phyloP scores from a whole-genome alignment of 2,888 invertebrate species.

The Hermodice carunculata region DNA sequence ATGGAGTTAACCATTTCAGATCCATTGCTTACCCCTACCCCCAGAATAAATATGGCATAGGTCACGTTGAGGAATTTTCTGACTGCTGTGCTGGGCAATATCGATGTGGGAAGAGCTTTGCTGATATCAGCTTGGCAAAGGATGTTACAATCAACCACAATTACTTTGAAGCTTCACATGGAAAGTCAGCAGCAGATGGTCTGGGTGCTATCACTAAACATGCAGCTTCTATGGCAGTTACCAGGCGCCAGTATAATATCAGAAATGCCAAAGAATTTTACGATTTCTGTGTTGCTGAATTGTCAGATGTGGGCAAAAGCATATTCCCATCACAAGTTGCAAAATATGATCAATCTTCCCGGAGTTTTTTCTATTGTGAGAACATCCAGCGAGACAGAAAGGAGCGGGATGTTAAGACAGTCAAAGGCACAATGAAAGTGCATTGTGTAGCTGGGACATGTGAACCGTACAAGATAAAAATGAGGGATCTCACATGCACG shows the following conservation, averaged over 20 bases:
- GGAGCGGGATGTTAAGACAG: too few species aligned
- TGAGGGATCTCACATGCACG: too few species aligned
- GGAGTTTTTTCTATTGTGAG: too few species aligned
- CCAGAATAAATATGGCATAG: neutral
- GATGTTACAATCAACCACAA: neutral
- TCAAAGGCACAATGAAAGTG: too few species aligned
- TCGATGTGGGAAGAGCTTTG: constrained; percentile 1
- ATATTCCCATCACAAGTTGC: too few species aligned
- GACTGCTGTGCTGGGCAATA: constrained; percentile 12
- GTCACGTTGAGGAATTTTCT: neutral
- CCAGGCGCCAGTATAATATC: neutral
- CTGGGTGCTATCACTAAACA: constrained; percentile 5
- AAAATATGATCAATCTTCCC: too few species aligned
- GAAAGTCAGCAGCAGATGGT: constrained; percentile 7
- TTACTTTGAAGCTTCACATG: constrained; percentile 7
- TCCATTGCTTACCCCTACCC: neutral
- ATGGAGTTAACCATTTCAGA: neutral
- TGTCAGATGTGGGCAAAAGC: too few species aligned
- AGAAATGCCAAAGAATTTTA: too few species aligned
- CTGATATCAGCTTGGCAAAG: neutral
- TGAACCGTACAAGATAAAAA: too few species aligned
- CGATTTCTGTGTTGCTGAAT: too few species aligned
- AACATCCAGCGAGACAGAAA: too few species aligned
- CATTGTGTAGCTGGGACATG: too few species aligned
- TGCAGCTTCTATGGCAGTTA: constrained; percentile 1